Conservation (phyloP, 2,888 invertebrate species). For the Euzetes globulus region DNA sequence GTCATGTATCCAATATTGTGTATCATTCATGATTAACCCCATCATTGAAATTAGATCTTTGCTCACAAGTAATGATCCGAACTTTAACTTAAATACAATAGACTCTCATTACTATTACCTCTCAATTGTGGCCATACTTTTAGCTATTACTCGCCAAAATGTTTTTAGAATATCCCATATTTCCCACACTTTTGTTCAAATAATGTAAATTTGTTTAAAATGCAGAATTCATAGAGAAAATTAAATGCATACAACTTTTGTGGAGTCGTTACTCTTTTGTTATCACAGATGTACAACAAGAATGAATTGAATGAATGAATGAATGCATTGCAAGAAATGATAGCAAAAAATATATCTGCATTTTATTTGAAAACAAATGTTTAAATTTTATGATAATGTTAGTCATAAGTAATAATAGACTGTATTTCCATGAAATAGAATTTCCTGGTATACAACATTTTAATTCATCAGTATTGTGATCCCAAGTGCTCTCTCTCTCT, state of each 20-base stretch:
- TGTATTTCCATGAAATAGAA: not conserved
- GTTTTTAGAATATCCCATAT: no score
- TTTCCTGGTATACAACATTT: conserved; percentile 8
- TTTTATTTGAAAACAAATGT: no score
- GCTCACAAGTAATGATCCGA: not conserved
- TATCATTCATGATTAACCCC: conserved; percentile 19
- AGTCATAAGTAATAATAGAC: not conserved
- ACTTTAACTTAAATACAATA: not conserved
- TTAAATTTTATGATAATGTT: no score
- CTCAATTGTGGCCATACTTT: no score
- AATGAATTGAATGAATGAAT: no score
- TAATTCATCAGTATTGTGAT: not conserved
- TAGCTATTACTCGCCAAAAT: no score
- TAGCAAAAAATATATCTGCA: not conserved
- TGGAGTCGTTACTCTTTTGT: no score
- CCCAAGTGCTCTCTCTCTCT: not conserved
- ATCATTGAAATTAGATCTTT: conserved; percentile 14
- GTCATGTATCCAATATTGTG: not conserved
- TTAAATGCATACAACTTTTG: no score
- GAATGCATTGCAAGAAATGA: not conserved
- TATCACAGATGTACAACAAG: not conserved
- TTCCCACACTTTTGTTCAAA: no score
- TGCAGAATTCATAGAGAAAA: no score
- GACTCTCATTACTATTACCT: no score
- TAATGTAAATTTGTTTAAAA: no score